Evolutionary conservation across 2,113 vertebrate genomes (phyloP), one percentile per base, ranked within the genome.

Genomic region (Ia io): DNA sequence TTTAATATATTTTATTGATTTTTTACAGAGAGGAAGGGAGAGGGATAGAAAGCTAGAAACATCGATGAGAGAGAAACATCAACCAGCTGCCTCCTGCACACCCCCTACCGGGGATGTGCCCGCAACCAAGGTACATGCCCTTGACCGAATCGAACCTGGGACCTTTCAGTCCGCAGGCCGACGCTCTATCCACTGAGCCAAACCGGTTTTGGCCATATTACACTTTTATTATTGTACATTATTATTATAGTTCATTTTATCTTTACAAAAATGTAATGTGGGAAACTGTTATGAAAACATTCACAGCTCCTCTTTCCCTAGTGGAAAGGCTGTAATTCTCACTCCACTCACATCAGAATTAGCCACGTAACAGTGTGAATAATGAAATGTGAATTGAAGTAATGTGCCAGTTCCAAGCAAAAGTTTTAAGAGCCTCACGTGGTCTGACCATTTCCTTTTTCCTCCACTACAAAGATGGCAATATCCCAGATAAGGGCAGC

Each of bases 381-480:
- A 88, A 83, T 63, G 16, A 94, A 96, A 91, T 88, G 9, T 65
- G 35, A 94, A 84, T 53, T 88, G 30, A 94, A 94, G 44, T 84
- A 91, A 83, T 35, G 6, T 91, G 77, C 74, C 42, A 83, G 32
- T 83, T 88, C 20, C 63, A 94, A 70, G 16, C 25, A 70, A 92
- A 76, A 92, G 22, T 30, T 91, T 91, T 79, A 65, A 71, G 53
- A 85, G 49, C 25, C 49, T 65, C 53, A 85, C 10, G 12, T 30
- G n/a, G 59, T 85, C 90, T n/a, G 4, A 85, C 22, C 30, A 85
- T n/a, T 11, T 79, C 47, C 44, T 63, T 63, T 87, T 88, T 35
- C 35, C 12, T 76, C 44, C 20, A 76, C 8, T 76, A 88, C 17
- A 53, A 94, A 94, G 83, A 89, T 20, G 32, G 59, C 78, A 89